phyloP scores from a whole-genome alignment of 2,113 vertebrate species.

The Marmota flaviventris region DNA sequence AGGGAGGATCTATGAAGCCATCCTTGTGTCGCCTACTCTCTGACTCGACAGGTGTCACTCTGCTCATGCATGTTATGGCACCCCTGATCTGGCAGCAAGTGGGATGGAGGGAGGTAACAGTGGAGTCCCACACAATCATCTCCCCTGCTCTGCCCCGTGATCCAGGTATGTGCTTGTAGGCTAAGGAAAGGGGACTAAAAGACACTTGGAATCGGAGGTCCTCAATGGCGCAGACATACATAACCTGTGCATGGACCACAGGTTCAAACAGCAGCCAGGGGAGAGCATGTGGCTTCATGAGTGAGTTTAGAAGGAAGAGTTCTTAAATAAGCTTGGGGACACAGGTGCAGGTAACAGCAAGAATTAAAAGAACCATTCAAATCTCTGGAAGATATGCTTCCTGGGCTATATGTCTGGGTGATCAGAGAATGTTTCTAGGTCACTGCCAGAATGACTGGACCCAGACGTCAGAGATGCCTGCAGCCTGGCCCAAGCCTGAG shows the following conservation, averaged over 20 bases:
- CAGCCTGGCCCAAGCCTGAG: slow-evolving; percentile 93
- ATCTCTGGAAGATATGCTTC: slow-evolving; percentile 40
- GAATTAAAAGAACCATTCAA: slow-evolving; percentile 77
- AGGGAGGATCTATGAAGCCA: neutral
- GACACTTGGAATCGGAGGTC: neutral
- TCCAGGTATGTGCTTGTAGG: neutral
- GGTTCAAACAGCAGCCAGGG: slow-evolving; percentile 55
- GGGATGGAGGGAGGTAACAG: neutral
- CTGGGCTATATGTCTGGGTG: slow-evolving; percentile 81
- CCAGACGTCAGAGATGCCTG: slow-evolving; percentile 88
- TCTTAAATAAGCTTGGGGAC: slow-evolving; percentile 70
- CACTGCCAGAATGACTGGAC: slow-evolving; percentile 70
- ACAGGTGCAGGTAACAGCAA: slow-evolving; percentile 48
- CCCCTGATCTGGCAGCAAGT: neutral
- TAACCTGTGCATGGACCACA: slow-evolving; percentile 42
- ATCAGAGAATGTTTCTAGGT: slow-evolving; percentile 70
- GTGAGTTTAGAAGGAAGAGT: slow-evolving; percentile 68
- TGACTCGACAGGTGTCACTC: neutral
- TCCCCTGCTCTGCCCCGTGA: neutral
- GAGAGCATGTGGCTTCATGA: slow-evolving; percentile 20
- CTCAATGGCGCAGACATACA: neutral
- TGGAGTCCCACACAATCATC: neutral
- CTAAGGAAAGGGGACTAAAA: slow-evolving; percentile 10
- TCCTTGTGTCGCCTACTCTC: neutral
- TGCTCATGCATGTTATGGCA: neutral